These are phyloP conservation scores for Synanthedon tipuliformis DNA, from an alignment of 2,888 invertebrate species.

Conservation along the genomic window DNA sequence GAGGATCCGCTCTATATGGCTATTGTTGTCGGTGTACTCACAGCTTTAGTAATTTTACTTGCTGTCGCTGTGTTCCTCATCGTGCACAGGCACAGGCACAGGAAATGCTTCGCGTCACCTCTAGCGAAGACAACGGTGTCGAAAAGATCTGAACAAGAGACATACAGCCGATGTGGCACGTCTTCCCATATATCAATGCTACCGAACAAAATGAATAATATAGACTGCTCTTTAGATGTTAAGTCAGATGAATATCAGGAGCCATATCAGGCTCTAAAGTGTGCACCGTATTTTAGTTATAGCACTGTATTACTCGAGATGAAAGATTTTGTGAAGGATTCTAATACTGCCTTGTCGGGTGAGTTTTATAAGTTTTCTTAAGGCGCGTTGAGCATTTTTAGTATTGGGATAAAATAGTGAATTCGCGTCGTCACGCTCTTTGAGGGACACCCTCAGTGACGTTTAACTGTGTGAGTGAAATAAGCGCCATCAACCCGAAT, in stretches of 20 bases:
- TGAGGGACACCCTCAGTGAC: too few relatives aligned
- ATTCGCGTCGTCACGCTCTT: too few relatives aligned
- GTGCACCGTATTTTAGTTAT: slow-evolving; percentile 81
- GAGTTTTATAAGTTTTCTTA: slow-evolving; percentile 4
- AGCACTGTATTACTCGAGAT: slow-evolving; percentile 81
- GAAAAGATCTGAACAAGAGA: slow-evolving; percentile 64
- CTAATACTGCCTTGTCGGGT: slow-evolving; percentile 53
- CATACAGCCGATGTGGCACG: slow-evolving; percentile 65
- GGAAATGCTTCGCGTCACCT: slow-evolving; percentile 80
- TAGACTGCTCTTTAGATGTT: slow-evolving; percentile 71
- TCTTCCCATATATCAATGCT: slow-evolving; percentile 60
- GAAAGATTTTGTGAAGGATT: slow-evolving; percentile 74
- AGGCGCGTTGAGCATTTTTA: neutral
- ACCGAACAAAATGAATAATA: slow-evolving; percentile 64
- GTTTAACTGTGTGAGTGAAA: too few relatives aligned
- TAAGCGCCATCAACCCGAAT: too few relatives aligned
- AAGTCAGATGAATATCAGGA: slow-evolving; percentile 82
- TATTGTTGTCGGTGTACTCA: slow-evolving; percentile 81
- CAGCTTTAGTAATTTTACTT: slow-evolving; percentile 78
- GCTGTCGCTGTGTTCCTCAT: slow-evolving; percentile 80
- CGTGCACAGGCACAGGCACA: slow-evolving; percentile 76
- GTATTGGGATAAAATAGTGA: neutral
- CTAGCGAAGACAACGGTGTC: slow-evolving; percentile 62
- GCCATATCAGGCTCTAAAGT: slow-evolving; percentile 81
- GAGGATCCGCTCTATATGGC: slow-evolving; percentile 81